Evolutionary conservation across 1,140 invertebrate genomes (phyloP), one percentile per base, ranked within the genome.

Genomic region (Rhizoglyphus robini): DNA sequence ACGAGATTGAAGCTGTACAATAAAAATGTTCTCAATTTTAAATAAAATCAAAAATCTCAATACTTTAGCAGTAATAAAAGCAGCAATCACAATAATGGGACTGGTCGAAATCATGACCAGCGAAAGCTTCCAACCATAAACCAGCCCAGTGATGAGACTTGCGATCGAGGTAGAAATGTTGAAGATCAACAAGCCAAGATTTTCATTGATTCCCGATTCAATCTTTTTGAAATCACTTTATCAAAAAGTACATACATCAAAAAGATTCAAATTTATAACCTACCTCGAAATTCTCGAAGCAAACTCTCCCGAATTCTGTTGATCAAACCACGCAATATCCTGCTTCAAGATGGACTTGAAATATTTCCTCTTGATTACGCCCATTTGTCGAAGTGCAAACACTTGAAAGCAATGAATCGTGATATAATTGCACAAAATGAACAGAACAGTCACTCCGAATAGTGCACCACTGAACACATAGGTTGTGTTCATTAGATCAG

Each of bases 291-390:
- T 47, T 49, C 36, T 25, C 27, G 29, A 31, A n/a, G 46, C 32
- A 65, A 92, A 82, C 72, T 90, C 87, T 4, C 87, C 87, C 46
- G 84, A 85, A 73, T 88, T 83, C 72, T 88, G 83, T 3, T 72
- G 74, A 75, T 92, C 89, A 75, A 87, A 91, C 86, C 89, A 92
- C 65, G 80, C 79, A 72, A 91, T 87, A 71, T 92, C 80, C 72
- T 85, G 83, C 29, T 81, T 70, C 5, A 84, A 69, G n/a, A 85
- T 76, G 47, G 68, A 60, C 31, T 69, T 63, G 38, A 73, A 74
- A 48, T 73, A 74, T 47, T 73, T 72, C 65, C 74, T 71, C 5
- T 75, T 71, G 2, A 79, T 64, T 30, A 71, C 68, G 61, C 74
- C 71, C 0, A 76, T 70, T 69, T 77, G 77, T 31, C 73, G 65